Conservation (phyloP, 2,797 vertebrate species). For the Benthosema pterotum region DNA sequence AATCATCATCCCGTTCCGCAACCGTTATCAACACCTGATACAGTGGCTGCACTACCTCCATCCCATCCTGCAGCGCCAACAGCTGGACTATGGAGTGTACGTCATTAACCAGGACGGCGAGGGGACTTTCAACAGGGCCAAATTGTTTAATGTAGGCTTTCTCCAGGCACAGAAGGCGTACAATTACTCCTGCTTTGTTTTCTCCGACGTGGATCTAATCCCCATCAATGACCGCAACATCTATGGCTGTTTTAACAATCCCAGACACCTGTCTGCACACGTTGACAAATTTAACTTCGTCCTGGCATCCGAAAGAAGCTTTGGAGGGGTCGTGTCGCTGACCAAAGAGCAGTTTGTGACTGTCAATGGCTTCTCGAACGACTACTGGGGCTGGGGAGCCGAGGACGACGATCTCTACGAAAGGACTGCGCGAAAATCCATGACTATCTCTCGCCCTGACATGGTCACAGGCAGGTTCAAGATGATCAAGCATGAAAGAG, state of each 20-base stretch:
- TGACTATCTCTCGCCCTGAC: not conserved
- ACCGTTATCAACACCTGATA: conserved; percentile 84
- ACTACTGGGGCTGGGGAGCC: conserved; percentile 20
- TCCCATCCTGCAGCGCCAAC: conserved; percentile 85
- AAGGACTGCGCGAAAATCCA: not conserved
- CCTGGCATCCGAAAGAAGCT: too few species aligned
- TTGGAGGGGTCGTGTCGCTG: too few species aligned
- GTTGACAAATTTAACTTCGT: too few species aligned
- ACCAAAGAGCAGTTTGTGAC: conserved; percentile 9
- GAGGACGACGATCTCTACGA: conserved; percentile 1
- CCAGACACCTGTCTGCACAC: conserved; percentile 82
- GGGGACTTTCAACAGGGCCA: conserved; percentile 91
- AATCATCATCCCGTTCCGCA: too few species aligned
- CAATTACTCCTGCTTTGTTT: conserved; percentile 88
- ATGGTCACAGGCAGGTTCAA: not conserved
- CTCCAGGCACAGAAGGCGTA: conserved; percentile 87
- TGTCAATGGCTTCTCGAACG: conserved; percentile 23
- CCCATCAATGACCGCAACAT: too few species aligned
- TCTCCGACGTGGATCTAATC: conserved; percentile 89
- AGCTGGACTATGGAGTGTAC: conserved; percentile 87
- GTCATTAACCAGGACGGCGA: conserved; percentile 79
- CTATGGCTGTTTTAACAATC: conserved; percentile 87
- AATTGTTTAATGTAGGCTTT: conserved; percentile 88
- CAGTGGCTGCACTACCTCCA: conserved; percentile 88
- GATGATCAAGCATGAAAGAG: not conserved